These are phyloP conservation scores for Agonopterix arenella DNA, from an alignment of 2,888 invertebrate species.

Conservation along the genomic window DNA sequence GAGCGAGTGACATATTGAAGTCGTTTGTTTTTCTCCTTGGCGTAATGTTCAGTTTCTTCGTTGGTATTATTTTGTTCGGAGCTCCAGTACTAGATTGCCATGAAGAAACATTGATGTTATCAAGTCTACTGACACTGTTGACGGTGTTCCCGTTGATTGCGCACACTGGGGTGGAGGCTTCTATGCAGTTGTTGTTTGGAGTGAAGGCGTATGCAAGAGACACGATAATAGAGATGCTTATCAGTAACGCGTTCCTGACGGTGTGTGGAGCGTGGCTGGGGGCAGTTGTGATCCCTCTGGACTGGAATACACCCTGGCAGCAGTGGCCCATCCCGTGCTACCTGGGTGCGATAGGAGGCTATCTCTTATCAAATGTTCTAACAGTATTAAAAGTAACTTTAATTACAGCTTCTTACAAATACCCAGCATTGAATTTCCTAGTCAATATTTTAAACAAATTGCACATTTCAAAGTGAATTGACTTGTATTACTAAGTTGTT, in stretches of 20 bases:
- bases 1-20: conserved; percentile 69
- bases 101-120: conserved; percentile 82
- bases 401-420: conserved; percentile 48
- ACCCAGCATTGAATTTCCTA: conserved; percentile 45
- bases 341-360: conserved; percentile 81
- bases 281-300: conserved; percentile 90
- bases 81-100: conserved; percentile 79
- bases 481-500: not conserved
- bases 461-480: conserved; percentile 33
- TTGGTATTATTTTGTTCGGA: conserved; percentile 81
- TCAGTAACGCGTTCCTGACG: conserved; percentile 74
- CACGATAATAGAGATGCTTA: conserved; percentile 73
- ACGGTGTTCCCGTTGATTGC: conserved; percentile 80
- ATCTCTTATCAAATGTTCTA: conserved; percentile 72
- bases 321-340: conserved; percentile 86
- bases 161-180: conserved; percentile 76
- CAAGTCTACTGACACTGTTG: conserved; percentile 77
- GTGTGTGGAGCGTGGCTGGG: conserved; percentile 90
- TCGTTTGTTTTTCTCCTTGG: conserved; percentile 58
- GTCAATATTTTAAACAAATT: conserved; percentile 44
- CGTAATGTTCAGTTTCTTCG: conserved; percentile 72
- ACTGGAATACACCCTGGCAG: conserved; percentile 95
- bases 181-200: conserved; percentile 73
- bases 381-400: conserved; percentile 63
- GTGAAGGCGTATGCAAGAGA: conserved; percentile 66